Conservation (phyloP, 2,797 vertebrate species). For the Simalia tracyae region DNA sequence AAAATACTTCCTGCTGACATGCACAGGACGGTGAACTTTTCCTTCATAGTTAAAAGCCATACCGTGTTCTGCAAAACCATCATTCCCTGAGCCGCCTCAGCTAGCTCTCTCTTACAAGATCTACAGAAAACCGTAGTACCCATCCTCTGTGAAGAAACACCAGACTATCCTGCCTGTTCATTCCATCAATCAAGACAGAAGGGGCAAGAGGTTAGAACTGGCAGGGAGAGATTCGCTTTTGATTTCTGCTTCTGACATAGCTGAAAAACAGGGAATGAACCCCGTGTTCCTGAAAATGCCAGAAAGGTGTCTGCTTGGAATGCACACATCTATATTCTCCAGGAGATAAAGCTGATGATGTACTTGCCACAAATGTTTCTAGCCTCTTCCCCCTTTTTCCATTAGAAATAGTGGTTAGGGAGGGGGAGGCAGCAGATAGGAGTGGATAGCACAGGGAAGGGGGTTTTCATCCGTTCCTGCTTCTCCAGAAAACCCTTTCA, state of each 20-base stretch:
- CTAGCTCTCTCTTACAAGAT: background rate
- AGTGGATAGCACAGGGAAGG: background rate
- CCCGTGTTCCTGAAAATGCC: background rate
- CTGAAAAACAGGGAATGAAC: background rate
- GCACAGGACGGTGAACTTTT: background rate
- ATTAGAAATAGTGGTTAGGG: background rate
- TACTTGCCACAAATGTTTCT: background rate
- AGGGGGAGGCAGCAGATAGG: background rate
- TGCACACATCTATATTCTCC: background rate
- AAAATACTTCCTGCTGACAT: background rate
- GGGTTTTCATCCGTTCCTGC: background rate
- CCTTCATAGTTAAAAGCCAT: background rate
- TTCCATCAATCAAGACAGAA: background rate
- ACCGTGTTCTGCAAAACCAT: background rate
- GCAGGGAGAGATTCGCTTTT: background rate
- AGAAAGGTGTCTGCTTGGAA: background rate
- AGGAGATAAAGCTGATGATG: background rate
- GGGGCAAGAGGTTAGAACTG: background rate
- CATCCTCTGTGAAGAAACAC: background rate
- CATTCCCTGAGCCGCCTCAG: background rate
- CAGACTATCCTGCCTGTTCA: background rate
- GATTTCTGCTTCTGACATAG: background rate
- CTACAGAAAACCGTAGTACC: background rate
- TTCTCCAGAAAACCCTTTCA: background rate
- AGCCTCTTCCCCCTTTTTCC: too few relatives aligned